Evolutionary conservation across 2,888 invertebrate genomes (phyloP).

Genomic region (Graphium colonna): DNA sequence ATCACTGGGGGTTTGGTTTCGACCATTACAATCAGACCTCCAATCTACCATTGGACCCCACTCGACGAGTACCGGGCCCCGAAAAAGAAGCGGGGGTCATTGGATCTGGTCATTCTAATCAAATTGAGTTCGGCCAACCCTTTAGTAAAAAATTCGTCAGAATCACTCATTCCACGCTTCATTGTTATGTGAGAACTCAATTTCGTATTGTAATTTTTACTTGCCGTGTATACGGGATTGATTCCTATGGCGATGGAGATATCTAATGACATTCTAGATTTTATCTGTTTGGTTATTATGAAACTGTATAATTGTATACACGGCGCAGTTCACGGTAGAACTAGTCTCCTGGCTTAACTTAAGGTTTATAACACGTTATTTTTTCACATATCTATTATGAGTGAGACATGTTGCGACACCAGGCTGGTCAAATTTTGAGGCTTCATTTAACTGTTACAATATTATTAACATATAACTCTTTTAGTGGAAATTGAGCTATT

Average conservation of each 20-base stretch:
- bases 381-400: too few species aligned
- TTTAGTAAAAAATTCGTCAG: constrained; percentile 74
- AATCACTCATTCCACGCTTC: constrained; percentile 64
- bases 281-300: constrained; percentile 19
- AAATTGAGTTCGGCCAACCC: constrained; percentile 77
- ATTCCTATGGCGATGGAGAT: constrained; percentile 66
- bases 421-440: too few species aligned
- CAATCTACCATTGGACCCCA: constrained; percentile 45
- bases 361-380: too few species aligned
- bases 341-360: too few species aligned
- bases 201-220: constrained; percentile 49
- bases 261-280: constrained; percentile 30
- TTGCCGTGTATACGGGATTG: constrained; percentile 55
- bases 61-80: constrained; percentile 30
- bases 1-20: constrained; percentile 56
- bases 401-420: too few species aligned
- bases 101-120: constrained; percentile 60
- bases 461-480: too few species aligned
- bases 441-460: too few species aligned
- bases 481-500: too few species aligned
- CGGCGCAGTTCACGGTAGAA: too few species aligned
- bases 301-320: background rate
- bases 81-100: constrained; percentile 38
- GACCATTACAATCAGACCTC: constrained; percentile 49
- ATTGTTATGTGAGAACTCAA: constrained; percentile 79